Conservation (phyloP, 2,888 invertebrate species). For the Bellardia pandia region DNA sequence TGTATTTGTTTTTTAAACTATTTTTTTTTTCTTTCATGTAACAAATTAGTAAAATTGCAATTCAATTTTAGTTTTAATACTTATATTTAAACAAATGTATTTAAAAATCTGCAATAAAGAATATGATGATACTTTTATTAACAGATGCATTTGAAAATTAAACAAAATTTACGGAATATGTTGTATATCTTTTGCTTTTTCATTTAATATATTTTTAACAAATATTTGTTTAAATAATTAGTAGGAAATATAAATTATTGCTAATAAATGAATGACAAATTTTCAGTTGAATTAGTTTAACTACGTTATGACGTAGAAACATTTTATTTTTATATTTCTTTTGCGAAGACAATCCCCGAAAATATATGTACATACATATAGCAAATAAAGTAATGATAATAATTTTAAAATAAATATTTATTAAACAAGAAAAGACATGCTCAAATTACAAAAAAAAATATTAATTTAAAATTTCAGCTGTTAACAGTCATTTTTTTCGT, state of each 20-base stretch:
- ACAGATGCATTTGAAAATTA: too few species aligned
- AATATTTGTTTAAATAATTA: constrained; percentile 44
- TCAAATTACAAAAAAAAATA: not conserved
- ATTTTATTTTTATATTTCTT: constrained; percentile 1
- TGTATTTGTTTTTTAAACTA: too few species aligned
- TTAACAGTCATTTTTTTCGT: not conserved
- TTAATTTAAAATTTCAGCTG: constrained; percentile 6
- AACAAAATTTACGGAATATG: too few species aligned
- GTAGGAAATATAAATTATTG: constrained; percentile 6
- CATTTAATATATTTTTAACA: constrained; percentile 3
- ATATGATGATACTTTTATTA: too few species aligned
- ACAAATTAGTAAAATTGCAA: too few species aligned
- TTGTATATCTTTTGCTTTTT: not conserved
- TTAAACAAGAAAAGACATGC: not conserved
- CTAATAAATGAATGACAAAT: constrained; percentile 54
- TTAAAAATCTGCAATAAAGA: too few species aligned
- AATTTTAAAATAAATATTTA: constrained; percentile 51
- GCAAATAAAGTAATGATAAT: not conserved
- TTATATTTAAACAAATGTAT: too few species aligned
- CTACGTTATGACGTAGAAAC: constrained; percentile 45
- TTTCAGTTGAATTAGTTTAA: constrained; percentile 15
- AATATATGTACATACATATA: not conserved
- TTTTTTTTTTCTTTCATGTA: too few species aligned
- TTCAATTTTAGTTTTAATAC: too few species aligned
- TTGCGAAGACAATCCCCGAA: not conserved